A percentile compares a stretch with the other conserved stretches of the same genome.
These are phyloP conservation scores for Chironomus striatipennis DNA, from an alignment of 1,140 invertebrate species.

Conservation along the genomic window DNA sequence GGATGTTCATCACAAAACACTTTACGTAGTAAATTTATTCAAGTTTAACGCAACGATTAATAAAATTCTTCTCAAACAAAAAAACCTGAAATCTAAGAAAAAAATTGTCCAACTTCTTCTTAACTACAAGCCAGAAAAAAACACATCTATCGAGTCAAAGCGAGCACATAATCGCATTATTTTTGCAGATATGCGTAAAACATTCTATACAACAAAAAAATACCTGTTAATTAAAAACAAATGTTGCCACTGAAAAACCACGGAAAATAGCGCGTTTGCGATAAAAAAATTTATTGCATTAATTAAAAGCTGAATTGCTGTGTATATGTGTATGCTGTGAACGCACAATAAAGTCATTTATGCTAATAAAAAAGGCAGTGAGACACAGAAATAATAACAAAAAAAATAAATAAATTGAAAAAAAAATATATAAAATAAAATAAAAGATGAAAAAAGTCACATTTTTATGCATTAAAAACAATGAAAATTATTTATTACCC, in stretches of 20 bases:
- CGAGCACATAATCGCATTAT: too few relatives aligned
- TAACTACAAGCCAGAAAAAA: too few relatives aligned
- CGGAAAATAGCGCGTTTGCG: background rate
- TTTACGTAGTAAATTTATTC: too few relatives aligned
- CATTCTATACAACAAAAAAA: background rate
- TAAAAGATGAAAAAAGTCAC: background rate
- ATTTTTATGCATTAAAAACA: background rate
- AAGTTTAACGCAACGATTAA: too few relatives aligned
- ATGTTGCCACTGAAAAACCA: slow-evolving; percentile 17
- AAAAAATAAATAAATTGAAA: background rate
- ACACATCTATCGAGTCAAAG: too few relatives aligned
- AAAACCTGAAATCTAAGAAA: too few relatives aligned
- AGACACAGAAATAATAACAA: background rate
- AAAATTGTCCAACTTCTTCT: too few relatives aligned
- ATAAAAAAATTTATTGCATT: slow-evolving; percentile 6
- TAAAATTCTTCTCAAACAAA: too few relatives aligned
- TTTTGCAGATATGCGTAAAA: too few relatives aligned
- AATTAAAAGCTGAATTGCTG: background rate
- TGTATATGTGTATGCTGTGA: background rate
- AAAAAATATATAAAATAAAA: background rate
- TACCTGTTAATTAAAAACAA: slow-evolving; percentile 15
- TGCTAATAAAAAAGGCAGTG: background rate
- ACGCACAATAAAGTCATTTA: background rate
- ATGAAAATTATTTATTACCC: background rate
- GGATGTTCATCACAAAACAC: too few relatives aligned